Base-by-base conservation (phyloP, 1,140 invertebrate species). In the Megalonaias nervosa region DNA sequence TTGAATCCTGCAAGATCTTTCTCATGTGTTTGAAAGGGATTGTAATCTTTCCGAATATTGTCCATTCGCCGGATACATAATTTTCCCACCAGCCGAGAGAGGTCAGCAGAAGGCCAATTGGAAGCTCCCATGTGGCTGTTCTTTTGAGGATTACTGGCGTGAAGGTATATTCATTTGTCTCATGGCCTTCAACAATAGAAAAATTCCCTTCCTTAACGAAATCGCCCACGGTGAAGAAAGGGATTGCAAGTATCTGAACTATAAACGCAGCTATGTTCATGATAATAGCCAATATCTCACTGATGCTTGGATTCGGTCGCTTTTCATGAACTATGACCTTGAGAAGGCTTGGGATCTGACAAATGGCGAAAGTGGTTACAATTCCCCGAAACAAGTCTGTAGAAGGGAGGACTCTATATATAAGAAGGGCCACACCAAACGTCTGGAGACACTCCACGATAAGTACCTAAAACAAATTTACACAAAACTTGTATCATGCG, bases 11-110 rank as follows among this genome's bases (percentile, higher is more conserved):
- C 26, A 88, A 66, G 23, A 82, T 80, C 55, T 83, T 82, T 16
- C 84, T 73, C 81, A 80, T 86, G 26, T 84, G 76, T 67, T 82
- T 85, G 48, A 89, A 86, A 0, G 81, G 81, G 31, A 85, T 74
- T 16, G 79, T 80, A 57, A 87, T 74, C 69, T 84, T 79, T 55
- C 87, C 84, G 74, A 78, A 84, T 56, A 89, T 66, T 62, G 82
- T 82, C 87, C 84, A 86, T 65, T 88, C 81, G 93, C 93, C 59
- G 31, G 95, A 95, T 0, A 97, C 96, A 86, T 97, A 99, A 91
- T 99, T 99, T 91, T 99, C 97, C 97, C 97, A 99, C 97, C 97
- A 99, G 38, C 96, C 95, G 55, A 97, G 94, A 9, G 97, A 99
- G 56, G 97, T 94, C 67, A 97, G 93, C 38, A 98, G 91, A 12